A percentile compares a stretch with the other conserved stretches of the same genome.
These are phyloP conservation scores for Dolichomitus sp. DNA, from an alignment of 2,888 invertebrate species.

Conservation along the genomic window DNA sequence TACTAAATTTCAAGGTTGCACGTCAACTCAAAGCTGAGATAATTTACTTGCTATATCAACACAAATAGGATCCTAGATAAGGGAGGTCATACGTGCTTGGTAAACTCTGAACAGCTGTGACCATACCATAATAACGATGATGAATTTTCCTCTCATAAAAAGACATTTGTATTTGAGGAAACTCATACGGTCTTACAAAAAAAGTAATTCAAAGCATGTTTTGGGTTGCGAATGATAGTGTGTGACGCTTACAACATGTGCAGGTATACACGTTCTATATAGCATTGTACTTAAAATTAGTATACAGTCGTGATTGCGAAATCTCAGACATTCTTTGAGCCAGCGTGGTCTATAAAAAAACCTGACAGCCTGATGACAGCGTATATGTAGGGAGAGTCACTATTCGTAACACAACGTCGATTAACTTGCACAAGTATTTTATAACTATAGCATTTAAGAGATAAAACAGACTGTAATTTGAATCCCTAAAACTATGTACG, in stretches of 20 bases:
- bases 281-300: slow-evolving; percentile 81
- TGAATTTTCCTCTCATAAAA: slow-evolving; percentile 14
- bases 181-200: slow-evolving; percentile 28
- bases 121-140: slow-evolving; percentile 22
- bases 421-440: slow-evolving; percentile 58
- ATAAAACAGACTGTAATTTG: slow-evolving; percentile 28
- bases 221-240: slow-evolving; percentile 29
- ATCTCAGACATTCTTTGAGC: slow-evolving; percentile 74
- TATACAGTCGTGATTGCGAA: slow-evolving; percentile 79
- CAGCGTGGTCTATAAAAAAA: slow-evolving; percentile 78
- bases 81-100: slow-evolving; percentile 67
- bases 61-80: slow-evolving; percentile 64
- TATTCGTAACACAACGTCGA: slow-evolving; percentile 54
- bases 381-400: slow-evolving; percentile 48
- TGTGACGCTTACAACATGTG: slow-evolving; percentile 57
- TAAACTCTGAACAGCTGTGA: slow-evolving; percentile 64
- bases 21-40: slow-evolving; percentile 52
- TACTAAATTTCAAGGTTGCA: slow-evolving; percentile 49
- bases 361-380: slow-evolving; percentile 65
- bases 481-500: slow-evolving; percentile 22
- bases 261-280: slow-evolving; percentile 65
- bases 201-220: slow-evolving; percentile 16
- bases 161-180: slow-evolving; percentile 41
- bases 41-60: slow-evolving; percentile 58
- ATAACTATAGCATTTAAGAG: slow-evolving; percentile 51